A percentile compares a stretch with the other conserved stretches of the same genome.
Evolutionary conservation across 2,113 vertebrate genomes (phyloP).

Genomic region (Nothocercus julius): DNA sequence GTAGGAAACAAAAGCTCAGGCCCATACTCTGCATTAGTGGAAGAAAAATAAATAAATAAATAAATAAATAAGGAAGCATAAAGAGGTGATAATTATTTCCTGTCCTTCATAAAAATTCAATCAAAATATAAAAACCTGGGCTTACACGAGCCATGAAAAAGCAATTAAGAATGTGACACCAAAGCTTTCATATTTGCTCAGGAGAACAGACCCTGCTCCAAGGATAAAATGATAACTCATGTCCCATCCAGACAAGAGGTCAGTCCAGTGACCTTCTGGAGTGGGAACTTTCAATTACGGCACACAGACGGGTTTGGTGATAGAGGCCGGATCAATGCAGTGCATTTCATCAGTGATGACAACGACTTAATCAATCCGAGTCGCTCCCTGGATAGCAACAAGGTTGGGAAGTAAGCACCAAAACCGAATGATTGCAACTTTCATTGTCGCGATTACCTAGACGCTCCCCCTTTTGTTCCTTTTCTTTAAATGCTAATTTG

Average conservation of each 20-base stretch:
- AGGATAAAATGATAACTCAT: conserved; percentile 23
- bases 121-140: background rate
- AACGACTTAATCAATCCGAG: conserved; percentile 28
- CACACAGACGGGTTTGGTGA: background rate
- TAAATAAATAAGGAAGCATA: no score
- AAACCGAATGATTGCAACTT: conserved; percentile 22
- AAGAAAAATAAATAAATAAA: background rate
- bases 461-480: conserved; percentile 18
- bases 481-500: conserved; percentile 64
- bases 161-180: conserved; percentile 22
- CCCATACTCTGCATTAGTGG: background rate
- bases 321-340: conserved; percentile 1
- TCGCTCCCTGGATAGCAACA: background rate
- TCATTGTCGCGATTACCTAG: conserved; percentile 13
- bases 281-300: conserved; percentile 41
- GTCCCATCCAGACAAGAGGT: background rate
- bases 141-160: conserved; percentile 9
- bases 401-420: conserved; percentile 12
- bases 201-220: conserved; percentile 1
- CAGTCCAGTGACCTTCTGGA: conserved; percentile 32
- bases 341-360: background rate
- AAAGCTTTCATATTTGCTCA: background rate
- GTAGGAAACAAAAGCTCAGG: background rate
- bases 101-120: conserved; percentile 22
- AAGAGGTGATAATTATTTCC: background rate